These are phyloP conservation scores for Sylvia borin DNA, from an alignment of 2,797 vertebrate species.

Conservation along the genomic window DNA sequence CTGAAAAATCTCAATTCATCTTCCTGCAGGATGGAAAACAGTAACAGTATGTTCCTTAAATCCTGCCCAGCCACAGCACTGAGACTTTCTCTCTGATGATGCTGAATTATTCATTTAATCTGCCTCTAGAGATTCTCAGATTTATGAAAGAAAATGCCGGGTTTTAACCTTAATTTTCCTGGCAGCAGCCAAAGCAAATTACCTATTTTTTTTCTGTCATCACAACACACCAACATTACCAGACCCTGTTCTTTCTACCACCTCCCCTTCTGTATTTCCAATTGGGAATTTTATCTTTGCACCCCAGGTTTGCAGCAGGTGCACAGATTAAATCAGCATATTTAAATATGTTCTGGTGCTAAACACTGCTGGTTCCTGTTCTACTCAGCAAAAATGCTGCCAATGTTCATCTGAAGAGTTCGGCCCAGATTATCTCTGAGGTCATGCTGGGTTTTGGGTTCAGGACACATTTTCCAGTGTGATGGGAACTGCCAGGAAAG, in stretches of 20 bases:
- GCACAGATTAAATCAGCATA: conserved; percentile 70
- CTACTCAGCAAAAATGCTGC: background rate
- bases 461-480: background rate
- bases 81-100: background rate
- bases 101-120: conserved; percentile 40
- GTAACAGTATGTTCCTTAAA: background rate
- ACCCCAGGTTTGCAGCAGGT: background rate
- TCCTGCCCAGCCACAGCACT: background rate
- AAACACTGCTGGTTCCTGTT: background rate
- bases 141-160: background rate
- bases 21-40: background rate
- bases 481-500: background rate
- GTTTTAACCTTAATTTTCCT: background rate
- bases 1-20: background rate
- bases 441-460: background rate
- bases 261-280: background rate
- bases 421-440: background rate
- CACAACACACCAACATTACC: background rate
- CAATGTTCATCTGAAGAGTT: background rate
- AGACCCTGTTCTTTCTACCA: background rate
- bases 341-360: conserved; percentile 43
- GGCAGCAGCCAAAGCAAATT: background rate
- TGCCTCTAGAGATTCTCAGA: background rate
- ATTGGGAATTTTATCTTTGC: background rate
- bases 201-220: background rate